These are phyloP conservation scores for Aulostomus chinensis DNA, from an alignment of 2,797 vertebrate genomes.

Conservation along the genomic window DNA sequence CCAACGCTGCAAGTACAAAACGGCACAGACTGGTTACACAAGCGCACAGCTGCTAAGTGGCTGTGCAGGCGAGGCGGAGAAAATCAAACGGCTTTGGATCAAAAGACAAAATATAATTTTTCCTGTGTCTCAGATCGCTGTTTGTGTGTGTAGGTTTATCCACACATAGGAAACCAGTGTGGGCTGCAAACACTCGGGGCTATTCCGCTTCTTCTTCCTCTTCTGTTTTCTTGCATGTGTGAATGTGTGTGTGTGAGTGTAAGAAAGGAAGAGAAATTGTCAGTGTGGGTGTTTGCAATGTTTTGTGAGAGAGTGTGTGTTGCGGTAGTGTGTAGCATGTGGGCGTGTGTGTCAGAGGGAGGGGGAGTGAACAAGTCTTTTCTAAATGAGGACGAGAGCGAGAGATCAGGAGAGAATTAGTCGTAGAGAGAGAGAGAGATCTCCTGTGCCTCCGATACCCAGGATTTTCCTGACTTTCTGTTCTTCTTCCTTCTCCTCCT, in stretches of 20 bases:
- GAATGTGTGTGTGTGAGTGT: slow-evolving; percentile 26
- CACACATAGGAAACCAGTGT: slow-evolving; percentile 67
- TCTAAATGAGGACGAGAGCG: slow-evolving; percentile 66
- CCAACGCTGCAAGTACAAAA: slow-evolving; percentile 30
- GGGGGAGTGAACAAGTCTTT: slow-evolving; percentile 62
- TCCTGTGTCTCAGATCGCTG: slow-evolving; percentile 58
- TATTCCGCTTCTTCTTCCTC: slow-evolving; percentile 47
- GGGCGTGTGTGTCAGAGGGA: slow-evolving; percentile 59
- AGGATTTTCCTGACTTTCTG: slow-evolving; percentile 28
- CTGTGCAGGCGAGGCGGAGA: slow-evolving; percentile 54
- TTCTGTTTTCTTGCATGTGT: background rate
- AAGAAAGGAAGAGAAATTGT: slow-evolving; percentile 38
- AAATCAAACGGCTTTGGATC: slow-evolving; percentile 67
- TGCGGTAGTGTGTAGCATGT: slow-evolving; percentile 36
- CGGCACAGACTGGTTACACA: slow-evolving; percentile 56
- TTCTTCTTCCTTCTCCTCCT: background rate
- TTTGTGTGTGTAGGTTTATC: slow-evolving; percentile 40
- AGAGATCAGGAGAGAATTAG: slow-evolving; percentile 64
- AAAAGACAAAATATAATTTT: slow-evolving; percentile 73
- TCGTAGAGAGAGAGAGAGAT: slow-evolving; percentile 48
- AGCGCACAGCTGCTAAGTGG: slow-evolving; percentile 63
- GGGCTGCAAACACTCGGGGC: slow-evolving; percentile 70
- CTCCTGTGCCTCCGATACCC: slow-evolving; percentile 45
- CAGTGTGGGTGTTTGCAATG: slow-evolving; percentile 54
- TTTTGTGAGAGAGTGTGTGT: slow-evolving; percentile 20